Conservation (phyloP, 2,888 invertebrate species). For the Pachliopta kotzebuea region DNA sequence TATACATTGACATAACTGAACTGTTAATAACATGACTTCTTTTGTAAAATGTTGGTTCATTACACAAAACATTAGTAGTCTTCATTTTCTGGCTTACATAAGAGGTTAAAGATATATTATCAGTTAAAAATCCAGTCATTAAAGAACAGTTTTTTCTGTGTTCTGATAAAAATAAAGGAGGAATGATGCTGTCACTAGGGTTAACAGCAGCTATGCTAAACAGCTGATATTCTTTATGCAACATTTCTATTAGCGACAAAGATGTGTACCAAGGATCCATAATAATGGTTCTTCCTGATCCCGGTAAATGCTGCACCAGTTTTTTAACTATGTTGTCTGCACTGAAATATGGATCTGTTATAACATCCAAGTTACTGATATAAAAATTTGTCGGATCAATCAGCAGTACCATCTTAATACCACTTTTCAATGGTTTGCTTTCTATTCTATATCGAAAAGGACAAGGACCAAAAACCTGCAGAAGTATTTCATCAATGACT, state of each 20-base stretch:
- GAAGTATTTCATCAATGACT: constrained; percentile 68
- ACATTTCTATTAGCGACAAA: constrained; percentile 46
- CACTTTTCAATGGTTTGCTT: constrained; percentile 58
- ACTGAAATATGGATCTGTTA: constrained; percentile 60
- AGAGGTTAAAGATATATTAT: constrained; percentile 56
- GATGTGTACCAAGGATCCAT: constrained; percentile 69
- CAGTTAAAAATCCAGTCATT: constrained; percentile 59
- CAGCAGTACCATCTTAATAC: constrained; percentile 65
- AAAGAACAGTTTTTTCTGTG: constrained; percentile 52
- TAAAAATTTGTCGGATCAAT: constrained; percentile 69
- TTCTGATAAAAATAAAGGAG: constrained; percentile 58
- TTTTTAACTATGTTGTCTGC: constrained; percentile 58
- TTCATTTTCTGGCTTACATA: constrained; percentile 55
- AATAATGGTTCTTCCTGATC: constrained; percentile 55
- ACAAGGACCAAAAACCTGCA: constrained; percentile 68
- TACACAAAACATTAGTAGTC: constrained; percentile 59
- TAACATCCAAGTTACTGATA: constrained; percentile 65
- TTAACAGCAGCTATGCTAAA: constrained; percentile 57
- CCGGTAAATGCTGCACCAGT: constrained; percentile 60
- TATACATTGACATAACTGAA: constrained; percentile 59
- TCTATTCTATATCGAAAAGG: constrained; percentile 66
- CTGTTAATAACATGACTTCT: constrained; percentile 48
- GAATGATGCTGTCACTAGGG: constrained; percentile 57
- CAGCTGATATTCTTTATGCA: constrained; percentile 54
- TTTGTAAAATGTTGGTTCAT: constrained; percentile 61